Base-by-base conservation (phyloP, 2,888 invertebrate species). In the Drosophila eohydei region DNA sequence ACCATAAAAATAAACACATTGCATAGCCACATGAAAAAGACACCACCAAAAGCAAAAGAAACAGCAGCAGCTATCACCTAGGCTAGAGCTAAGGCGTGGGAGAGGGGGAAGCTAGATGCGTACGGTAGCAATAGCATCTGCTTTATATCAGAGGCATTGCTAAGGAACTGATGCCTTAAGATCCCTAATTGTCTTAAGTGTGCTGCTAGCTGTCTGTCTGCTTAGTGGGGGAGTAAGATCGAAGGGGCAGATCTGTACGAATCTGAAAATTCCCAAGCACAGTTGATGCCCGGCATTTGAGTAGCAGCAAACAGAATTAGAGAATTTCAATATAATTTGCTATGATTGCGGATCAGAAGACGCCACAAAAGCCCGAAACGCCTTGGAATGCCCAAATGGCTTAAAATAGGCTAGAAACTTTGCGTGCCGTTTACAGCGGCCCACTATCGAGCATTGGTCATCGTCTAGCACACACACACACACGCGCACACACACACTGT, bases 401-500 rank as follows among this genome's bases (percentile, higher is more conserved):
- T 50, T 56, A 36, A 68, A 68, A 61, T 50, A 63, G 60, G 52
- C 66, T 61, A 50, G 54, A 41, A 51, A 57, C 52, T 43, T 63
- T 60, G 76, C 77, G 76, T 80, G 80, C 52, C n/a, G 46, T 68
- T 57, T 67, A 28, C 59, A 46, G 30, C 59, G 59, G 50, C 55
- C 64, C 71, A 67, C 71, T 43, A 80, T 83, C 83, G 81, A 74
- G 59, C 76, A 78, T 71, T 87, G 84, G 87, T 87, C 89, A 87
- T 83, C 87, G 74, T 74, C 78, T 80, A 58, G 65, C 55, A 21
- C 34, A 48, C 16, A 65, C 36, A 52, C 8, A 61, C 40, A 67
- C 44, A 62, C 63, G 56, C 52, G 55, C 28, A 60, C 44, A 76
- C 36, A 48, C 40, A 60, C 44, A 76, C 36, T 43, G 36, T 52